Conservation (phyloP, 2,113 vertebrate species). For the Upupa epops region DNA sequence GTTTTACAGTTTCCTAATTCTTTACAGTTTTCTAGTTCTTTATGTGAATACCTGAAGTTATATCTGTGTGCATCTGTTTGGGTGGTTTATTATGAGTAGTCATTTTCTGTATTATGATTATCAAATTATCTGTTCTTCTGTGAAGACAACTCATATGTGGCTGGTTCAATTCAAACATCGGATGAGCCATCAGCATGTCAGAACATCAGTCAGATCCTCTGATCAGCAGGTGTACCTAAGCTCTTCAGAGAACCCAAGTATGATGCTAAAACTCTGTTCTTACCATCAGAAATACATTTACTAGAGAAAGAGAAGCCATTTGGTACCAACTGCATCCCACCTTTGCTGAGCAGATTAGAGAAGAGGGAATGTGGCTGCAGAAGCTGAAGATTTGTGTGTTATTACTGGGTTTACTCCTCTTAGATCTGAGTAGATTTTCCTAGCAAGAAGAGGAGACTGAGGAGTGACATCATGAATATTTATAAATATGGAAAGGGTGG, state of each 20-base stretch:
- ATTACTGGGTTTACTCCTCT: background rate
- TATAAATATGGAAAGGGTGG: no score
- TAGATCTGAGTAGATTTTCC: background rate
- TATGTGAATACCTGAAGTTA: background rate
- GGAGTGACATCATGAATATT: background rate
- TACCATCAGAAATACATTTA: background rate
- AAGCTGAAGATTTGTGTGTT: background rate
- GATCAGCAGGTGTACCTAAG: background rate
- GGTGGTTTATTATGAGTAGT: background rate
- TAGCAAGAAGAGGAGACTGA: background rate
- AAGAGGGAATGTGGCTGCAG: background rate
- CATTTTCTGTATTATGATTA: background rate
- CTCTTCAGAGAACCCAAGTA: background rate
- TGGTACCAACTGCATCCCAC: background rate
- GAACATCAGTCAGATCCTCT: accelerated
- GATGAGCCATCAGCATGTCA: accelerated
- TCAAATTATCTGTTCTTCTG: background rate
- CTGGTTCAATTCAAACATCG: accelerated
- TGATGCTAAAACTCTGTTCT: background rate
- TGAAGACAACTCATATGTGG: background rate
- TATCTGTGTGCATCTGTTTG: background rate
- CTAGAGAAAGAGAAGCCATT: background rate
- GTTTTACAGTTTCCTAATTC: background rate
- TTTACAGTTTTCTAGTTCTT: background rate
- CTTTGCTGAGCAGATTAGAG: background rate